Percentiles rank a stretch among this genome's conserved stretches.
phyloP scores from a whole-genome alignment of 2,888 invertebrate species.

The Parapristionchus giblindavisi region DNA sequence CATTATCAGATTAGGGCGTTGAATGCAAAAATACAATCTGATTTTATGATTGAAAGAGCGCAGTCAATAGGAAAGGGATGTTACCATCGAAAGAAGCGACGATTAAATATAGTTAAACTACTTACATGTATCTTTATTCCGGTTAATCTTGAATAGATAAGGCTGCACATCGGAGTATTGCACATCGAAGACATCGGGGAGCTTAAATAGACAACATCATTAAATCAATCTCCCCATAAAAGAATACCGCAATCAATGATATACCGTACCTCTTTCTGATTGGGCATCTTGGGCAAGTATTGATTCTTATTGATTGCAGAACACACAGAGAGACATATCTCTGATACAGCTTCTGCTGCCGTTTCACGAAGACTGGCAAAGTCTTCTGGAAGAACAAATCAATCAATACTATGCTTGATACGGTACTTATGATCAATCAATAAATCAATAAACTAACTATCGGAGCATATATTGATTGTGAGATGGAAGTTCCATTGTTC shows the following conservation, averaged over 20 bases:
- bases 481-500: slow-evolving; percentile 96
- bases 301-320: slow-evolving; percentile 94
- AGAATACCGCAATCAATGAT: not conserved
- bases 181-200: slow-evolving; percentile 93
- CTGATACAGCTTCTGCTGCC: slow-evolving; percentile 77
- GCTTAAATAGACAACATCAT: slow-evolving; percentile 75
- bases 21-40: no score
- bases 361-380: slow-evolving; percentile 84
- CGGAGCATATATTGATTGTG: not conserved
- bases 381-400: slow-evolving; percentile 74
- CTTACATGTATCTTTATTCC: slow-evolving; percentile 46
- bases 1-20: no score
- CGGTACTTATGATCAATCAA: not conserved
- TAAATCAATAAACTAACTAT: not conserved
- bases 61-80: no score
- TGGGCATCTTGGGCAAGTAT: slow-evolving; percentile 83
- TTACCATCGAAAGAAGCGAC: no score
- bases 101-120: slow-evolving; percentile 28
- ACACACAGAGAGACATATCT: slow-evolving; percentile 91
- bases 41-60: no score
- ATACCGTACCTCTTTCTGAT: slow-evolving; percentile 28
- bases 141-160: slow-evolving; percentile 87
- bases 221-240: not conserved
- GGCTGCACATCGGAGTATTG: slow-evolving; percentile 92
- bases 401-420: not conserved